Evolutionary conservation across 2,888 invertebrate species (phyloP).

Genomic region (Ypsolopha scabrella): DNA sequence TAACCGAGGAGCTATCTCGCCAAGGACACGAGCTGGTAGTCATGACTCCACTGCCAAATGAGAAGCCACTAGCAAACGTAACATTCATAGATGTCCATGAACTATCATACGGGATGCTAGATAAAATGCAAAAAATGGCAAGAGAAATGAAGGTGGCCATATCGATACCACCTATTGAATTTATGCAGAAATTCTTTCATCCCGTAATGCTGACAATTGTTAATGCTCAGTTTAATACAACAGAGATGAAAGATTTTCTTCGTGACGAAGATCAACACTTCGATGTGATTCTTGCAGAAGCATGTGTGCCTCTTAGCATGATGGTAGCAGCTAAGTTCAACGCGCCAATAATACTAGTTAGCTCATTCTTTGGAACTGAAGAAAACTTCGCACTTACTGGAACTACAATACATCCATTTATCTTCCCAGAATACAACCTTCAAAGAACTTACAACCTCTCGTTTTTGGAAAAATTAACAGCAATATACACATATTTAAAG

Average conservation of each 20-base stretch:
- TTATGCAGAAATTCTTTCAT: no score
- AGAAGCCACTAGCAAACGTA: constrained; percentile 1
- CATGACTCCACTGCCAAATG: constrained; percentile 9
- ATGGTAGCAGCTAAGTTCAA: neutral
- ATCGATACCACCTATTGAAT: no score
- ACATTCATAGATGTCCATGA: constrained; percentile 4
- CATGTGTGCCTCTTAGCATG: neutral
- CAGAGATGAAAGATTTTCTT: no score
- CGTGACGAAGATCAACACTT: neutral
- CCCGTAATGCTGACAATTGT: no score
- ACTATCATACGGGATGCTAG: neutral
- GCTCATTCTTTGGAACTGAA: constrained; percentile 1
- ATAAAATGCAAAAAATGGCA: neutral
- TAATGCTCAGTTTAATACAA: no score
- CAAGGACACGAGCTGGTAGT: constrained; percentile 1
- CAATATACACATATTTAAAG: neutral
- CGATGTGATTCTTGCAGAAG: constrained; percentile 1
- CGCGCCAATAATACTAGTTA: constrained; percentile 1
- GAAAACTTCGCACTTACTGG: neutral
- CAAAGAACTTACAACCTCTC: neutral
- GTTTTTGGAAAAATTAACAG: neutral
- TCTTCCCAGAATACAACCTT: neutral
- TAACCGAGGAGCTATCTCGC: neutral
- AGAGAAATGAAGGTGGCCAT: neutral
- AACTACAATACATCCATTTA: neutral